Evolutionary conservation across 2,797 vertebrate genomes (phyloP), one percentile per base, ranked within the genome.

Genomic region (Coluber constrictor): DNA sequence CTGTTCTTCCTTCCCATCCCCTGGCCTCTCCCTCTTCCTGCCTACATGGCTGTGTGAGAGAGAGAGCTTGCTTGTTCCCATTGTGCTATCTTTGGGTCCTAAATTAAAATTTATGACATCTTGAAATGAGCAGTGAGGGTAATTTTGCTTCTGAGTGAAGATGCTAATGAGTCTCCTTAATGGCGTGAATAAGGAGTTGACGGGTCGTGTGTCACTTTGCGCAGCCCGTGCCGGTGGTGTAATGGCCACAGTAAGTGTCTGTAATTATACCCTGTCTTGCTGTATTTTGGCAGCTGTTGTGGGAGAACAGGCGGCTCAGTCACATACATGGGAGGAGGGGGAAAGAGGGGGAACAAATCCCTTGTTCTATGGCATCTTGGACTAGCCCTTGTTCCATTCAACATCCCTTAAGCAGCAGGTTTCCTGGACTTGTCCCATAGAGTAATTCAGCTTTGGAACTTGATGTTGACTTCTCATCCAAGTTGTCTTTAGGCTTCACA

Each of bases 51-150:
- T 61, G 94, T 94, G 97, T 96, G 3, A 47, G 94, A 57, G 94
- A 94, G 96, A 96, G 96, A 95, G 96, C 97, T 96, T 87, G 94
- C 95, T 90, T 66, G 57, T 90, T 97, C 96, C 98, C 98, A 98
- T 98, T 98, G 98, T 98, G 98, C 99, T 99, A 99, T 99, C 99
- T 99, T 99, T 99, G 98, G 98, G 98, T 97, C 98, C 98, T 99
- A 99, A 99, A 99, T 99, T 99, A 99, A 99, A 99, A 99, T 99
- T 98, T 99, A 99, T 99, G 99, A 99, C 99, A 99, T 99, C 99
- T 99, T 98, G 99, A 99, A 99, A 99, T 99, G 99, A 99, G 98
- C 98, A 98, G 98, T 98, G 98, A 99, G 99, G 98, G 99, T 98
- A 99, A 99, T 99, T 99, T 98, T 98, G 99, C 98, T 99, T 99